Evolutionary conservation across 2,113 vertebrate genomes (phyloP), one percentile per base, ranked within the genome.

Genomic region (Empidonax traillii): DNA sequence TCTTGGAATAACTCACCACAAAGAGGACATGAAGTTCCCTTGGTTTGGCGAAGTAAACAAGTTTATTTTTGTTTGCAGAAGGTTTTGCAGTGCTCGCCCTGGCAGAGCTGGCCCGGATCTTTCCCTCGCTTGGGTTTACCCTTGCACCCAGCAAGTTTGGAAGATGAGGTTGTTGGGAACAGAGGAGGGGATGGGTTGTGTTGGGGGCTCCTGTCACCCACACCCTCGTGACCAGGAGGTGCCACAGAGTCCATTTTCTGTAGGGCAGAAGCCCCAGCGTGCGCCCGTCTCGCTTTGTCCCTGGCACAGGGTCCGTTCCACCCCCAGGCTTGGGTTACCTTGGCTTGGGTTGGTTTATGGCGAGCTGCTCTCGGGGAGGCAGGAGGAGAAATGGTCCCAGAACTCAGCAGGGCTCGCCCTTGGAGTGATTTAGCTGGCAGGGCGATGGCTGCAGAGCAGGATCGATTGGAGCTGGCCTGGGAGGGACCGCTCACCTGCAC

Each of bases 361-460:
- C 13, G 4, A 14, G 90, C 93, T 13, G 24, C 87, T 89, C 76
- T 72, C 31, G 30, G 85, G 17, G 75, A 95, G 96, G 94, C 24
- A 5, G 95, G 86, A 39, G 89, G 37, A 89, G 97, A 16, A 83
- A 24, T 17, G 89, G 66, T 74, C 25, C 10, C 93, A n/a, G 85
- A 92, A 78, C 96, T 97, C 94, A 52, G 66, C 90, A 14, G 90
- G 74, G 83, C 66, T 96, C 93, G 96, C 96, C 97, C 96, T 97
- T 96, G 97, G 87, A 81, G 91, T 93, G 97, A 93, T 97, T 95
- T 75, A 94, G 95, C 61, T 44, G 35, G 92, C 90, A 76, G 96
- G 95, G 75, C 78, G 96, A 51, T 51, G 95, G 95, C 97, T 41
- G 91, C 96, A 93, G 95, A 92, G 95, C 93, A 63, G 75, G 83